Percentiles rank a stretch among this genome's conserved stretches.
These are phyloP conservation scores for Geotrupes spiniger DNA, from an alignment of 2,888 invertebrate species.

Conservation along the genomic window DNA sequence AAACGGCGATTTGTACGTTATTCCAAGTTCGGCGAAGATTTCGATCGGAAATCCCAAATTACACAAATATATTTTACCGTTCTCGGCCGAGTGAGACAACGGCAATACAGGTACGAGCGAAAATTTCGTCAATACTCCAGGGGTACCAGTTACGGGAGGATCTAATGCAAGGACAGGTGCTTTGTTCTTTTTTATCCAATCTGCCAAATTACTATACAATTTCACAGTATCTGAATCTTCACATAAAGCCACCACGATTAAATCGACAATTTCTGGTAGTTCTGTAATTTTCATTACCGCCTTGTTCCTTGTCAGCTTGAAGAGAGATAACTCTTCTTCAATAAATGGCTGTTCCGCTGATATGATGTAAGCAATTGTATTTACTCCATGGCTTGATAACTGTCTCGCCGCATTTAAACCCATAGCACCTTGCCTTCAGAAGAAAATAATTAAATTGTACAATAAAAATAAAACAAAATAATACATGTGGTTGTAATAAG, in stretches of 20 bases:
- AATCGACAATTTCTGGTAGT: slow-evolving; percentile 53
- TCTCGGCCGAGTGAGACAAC: slow-evolving; percentile 59
- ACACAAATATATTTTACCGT: slow-evolving; percentile 78
- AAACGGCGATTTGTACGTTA: slow-evolving; percentile 82
- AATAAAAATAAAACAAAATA: slow-evolving; percentile 6
- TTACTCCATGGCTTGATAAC: slow-evolving; percentile 78
- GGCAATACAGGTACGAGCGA: slow-evolving; percentile 71
- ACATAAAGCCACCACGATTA: slow-evolving; percentile 57
- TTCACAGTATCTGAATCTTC: slow-evolving; percentile 49
- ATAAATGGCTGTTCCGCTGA: slow-evolving; percentile 48
- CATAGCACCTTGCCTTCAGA: slow-evolving; percentile 56
- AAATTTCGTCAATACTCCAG: slow-evolving; percentile 62
- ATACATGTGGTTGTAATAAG: too few species aligned
- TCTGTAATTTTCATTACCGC: slow-evolving; percentile 54
- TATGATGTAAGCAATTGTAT: slow-evolving; percentile 56
- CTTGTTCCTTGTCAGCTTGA: slow-evolving; percentile 63
- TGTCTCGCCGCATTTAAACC: slow-evolving; percentile 77
- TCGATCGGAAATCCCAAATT: slow-evolving; percentile 79
- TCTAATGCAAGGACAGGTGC: slow-evolving; percentile 75
- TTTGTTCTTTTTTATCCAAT: slow-evolving; percentile 68
- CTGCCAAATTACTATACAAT: slow-evolving; percentile 55
- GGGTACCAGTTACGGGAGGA: slow-evolving; percentile 67
- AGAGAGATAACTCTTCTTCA: slow-evolving; percentile 64
- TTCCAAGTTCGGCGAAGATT: slow-evolving; percentile 71
- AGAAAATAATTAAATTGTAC: slow-evolving; percentile 7